Evolutionary conservation across 2,888 invertebrate species (phyloP).

Genomic region (Diarsia dahlii): DNA sequence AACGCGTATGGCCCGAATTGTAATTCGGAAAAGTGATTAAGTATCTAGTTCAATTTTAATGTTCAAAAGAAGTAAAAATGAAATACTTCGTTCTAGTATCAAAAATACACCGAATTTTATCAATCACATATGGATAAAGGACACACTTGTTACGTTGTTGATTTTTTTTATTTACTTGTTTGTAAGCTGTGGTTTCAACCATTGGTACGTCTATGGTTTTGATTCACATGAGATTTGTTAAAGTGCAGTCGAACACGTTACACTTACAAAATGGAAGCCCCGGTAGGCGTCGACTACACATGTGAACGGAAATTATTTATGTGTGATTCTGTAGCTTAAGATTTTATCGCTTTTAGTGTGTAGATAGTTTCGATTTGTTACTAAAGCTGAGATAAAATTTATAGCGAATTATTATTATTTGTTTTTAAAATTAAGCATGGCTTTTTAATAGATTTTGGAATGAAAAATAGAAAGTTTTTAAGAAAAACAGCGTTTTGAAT

Average conservation of each 20-base stretch:
- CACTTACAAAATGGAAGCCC: slow-evolving; percentile 26
- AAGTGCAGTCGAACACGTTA: slow-evolving; percentile 59
- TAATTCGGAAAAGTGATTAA: neutral
- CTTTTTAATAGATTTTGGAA: slow-evolving; percentile 37
- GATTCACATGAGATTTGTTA: slow-evolving; percentile 86
- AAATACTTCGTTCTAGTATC: slow-evolving; percentile 2
- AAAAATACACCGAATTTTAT: slow-evolving; percentile 71
- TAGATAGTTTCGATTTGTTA: slow-evolving; percentile 77
- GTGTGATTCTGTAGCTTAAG: slow-evolving; percentile 87
- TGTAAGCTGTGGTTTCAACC: slow-evolving; percentile 82
- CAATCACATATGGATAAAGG: slow-evolving; percentile 71
- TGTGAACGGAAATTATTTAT: slow-evolving; percentile 88
- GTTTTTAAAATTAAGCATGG: slow-evolving; percentile 55
- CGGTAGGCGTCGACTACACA: slow-evolving; percentile 67
- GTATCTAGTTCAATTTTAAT: slow-evolving; percentile 6
- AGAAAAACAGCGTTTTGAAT: slow-evolving; percentile 36
- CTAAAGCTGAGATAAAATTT: slow-evolving; percentile 65
- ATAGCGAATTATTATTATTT: slow-evolving; percentile 37
- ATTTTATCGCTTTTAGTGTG: slow-evolving; percentile 81
- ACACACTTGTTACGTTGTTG: slow-evolving; percentile 87
- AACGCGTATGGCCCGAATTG: neutral
- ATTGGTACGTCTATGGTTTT: slow-evolving; percentile 75
- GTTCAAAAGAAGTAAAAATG: slow-evolving; percentile 21
- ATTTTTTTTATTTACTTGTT: slow-evolving; percentile 84
- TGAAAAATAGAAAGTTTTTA: slow-evolving; percentile 46